Conservation (phyloP, 2,888 invertebrate species). For the Temnothorax rugatulus region DNA sequence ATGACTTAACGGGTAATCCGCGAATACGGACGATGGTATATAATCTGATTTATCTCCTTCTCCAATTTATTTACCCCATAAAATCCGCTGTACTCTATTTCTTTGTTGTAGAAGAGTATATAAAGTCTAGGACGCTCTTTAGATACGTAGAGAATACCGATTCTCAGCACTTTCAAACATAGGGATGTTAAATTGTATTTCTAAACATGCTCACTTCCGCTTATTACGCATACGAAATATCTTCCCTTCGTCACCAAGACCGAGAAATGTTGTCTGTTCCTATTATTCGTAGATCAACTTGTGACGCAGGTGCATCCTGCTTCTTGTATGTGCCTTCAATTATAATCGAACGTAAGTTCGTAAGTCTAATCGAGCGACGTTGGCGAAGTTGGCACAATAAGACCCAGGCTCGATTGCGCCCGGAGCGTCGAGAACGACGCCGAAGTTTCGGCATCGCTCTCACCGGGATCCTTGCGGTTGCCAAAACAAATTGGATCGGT, state of each 20-base stretch:
- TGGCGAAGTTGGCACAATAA: slow-evolving; percentile 66
- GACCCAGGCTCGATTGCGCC: slow-evolving; percentile 54
- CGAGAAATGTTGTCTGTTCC: background rate
- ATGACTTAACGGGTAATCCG: background rate
- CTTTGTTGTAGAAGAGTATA: background rate
- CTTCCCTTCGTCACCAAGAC: background rate
- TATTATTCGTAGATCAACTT: slow-evolving; percentile 11
- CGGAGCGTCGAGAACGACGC: slow-evolving; percentile 9
- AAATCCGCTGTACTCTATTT: background rate
- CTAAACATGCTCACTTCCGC: background rate
- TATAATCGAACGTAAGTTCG: slow-evolving; percentile 61
- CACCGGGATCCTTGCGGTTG: slow-evolving; percentile 30
- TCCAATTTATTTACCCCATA: background rate
- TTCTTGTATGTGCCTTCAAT: slow-evolving; percentile 52
- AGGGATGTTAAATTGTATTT: background rate
- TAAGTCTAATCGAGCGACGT: slow-evolving; percentile 69
- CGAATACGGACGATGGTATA: background rate
- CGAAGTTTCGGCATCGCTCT: slow-evolving; percentile 40
- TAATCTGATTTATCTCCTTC: background rate
- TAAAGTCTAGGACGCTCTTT: background rate
- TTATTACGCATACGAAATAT: background rate
- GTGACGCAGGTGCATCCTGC: slow-evolving; percentile 30
- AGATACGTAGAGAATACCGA: background rate
- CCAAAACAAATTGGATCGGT: slow-evolving; percentile 72
- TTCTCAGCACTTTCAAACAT: background rate